phyloP scores from a whole-genome alignment of 2,113 vertebrate species.

The Felis chaus region DNA sequence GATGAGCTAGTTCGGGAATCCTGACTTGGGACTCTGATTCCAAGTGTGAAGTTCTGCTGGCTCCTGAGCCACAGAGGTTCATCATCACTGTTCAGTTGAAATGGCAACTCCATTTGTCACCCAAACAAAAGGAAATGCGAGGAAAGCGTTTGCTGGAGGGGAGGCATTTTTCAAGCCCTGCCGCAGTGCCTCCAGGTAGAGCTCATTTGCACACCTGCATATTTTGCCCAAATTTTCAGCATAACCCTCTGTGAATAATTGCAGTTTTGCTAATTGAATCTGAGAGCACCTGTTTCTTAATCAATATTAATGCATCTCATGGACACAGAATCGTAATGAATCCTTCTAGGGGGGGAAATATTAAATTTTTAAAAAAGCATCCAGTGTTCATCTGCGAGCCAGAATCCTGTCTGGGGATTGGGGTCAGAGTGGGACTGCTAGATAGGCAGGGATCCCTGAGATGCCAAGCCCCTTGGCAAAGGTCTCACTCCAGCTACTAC shows the following conservation, averaged over 20 bases:
- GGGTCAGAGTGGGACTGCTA: background rate
- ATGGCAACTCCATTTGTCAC: conserved; percentile 15
- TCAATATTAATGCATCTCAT: conserved; percentile 75
- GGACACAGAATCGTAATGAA: conserved; percentile 69
- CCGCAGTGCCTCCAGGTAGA: background rate
- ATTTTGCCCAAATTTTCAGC: conserved; percentile 57
- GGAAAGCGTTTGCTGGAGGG: background rate
- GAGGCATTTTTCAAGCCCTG: conserved; percentile 16
- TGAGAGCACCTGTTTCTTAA: conserved; percentile 77
- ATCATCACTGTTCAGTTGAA: background rate
- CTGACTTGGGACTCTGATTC: background rate
- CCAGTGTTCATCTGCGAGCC: background rate
- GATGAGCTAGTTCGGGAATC: background rate
- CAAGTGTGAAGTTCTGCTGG: background rate
- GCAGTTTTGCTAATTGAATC: conserved; percentile 76
- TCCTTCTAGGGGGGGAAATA: conserved; percentile 13
- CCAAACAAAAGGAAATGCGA: background rate
- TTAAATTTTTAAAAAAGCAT: background rate
- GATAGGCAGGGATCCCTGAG: background rate
- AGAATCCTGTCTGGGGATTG: background rate
- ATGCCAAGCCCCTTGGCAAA: background rate
- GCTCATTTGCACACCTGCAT: conserved; percentile 65
- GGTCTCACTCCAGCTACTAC: background rate
- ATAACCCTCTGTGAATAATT: conserved; percentile 68
- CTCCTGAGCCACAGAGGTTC: background rate